These are phyloP conservation scores for Ceyx margarethae DNA, from an alignment of 2,113 vertebrate genomes.

Conservation along the genomic window DNA sequence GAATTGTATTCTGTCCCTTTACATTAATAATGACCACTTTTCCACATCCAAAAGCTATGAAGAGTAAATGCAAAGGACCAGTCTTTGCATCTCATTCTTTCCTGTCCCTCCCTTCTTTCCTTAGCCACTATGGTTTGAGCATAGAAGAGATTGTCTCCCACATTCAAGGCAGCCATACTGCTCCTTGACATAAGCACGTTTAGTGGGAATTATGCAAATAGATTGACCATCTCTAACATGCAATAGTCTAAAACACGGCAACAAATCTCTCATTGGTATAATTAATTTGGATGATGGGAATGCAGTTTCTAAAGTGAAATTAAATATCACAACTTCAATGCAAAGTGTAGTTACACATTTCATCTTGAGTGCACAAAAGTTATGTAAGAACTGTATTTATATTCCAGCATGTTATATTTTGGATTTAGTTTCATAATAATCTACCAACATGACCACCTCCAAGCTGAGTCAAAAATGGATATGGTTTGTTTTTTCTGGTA, in stretches of 20 bases:
- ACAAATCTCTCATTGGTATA: background rate
- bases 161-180: background rate
- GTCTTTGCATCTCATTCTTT: background rate
- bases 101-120: background rate
- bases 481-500: background rate
- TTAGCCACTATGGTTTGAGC: background rate
- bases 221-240: background rate
- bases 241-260: background rate
- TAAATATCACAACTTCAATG: constrained; percentile 4
- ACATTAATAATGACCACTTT: background rate
- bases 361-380: background rate
- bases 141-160: background rate
- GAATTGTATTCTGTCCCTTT: background rate
- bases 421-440: constrained; percentile 11
- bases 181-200: background rate
- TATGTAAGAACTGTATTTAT: constrained; percentile 12
- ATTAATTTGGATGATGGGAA: background rate
- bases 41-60: background rate
- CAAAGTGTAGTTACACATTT: constrained; percentile 14
- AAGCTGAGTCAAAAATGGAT: background rate
- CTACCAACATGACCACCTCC: background rate
- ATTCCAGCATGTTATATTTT: constrained; percentile 4
- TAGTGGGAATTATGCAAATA: background rate
- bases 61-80: background rate
- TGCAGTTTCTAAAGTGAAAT: constrained; percentile 16